Percentiles rank a stretch among this genome's conserved stretches.
Conservation (phyloP, 2,113 vertebrate genomes). For the Lepus timidus region DNA sequence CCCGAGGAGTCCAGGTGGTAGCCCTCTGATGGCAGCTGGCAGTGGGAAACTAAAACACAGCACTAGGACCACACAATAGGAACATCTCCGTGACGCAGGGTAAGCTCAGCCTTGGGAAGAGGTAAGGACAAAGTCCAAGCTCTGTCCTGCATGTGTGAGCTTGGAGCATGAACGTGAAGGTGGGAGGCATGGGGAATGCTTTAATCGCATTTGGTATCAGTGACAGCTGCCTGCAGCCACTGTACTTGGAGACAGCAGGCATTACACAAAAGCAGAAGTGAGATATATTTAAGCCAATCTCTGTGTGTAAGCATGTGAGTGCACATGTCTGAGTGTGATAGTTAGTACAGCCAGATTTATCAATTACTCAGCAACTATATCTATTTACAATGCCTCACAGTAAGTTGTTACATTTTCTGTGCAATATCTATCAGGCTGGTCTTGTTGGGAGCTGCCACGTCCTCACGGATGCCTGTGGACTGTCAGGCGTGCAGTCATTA, state of each 20-base stretch:
- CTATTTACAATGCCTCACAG: not conserved
- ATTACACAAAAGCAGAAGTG: not conserved
- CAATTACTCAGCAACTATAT: not conserved
- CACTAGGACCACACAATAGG: not conserved
- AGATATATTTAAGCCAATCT: not conserved
- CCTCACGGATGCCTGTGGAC: not conserved
- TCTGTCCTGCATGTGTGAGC: not conserved
- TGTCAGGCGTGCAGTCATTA: not conserved
- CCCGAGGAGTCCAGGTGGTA: rapidly evolving
- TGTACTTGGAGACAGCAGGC: not conserved
- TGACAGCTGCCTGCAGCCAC: not conserved
- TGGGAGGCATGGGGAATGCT: not conserved
- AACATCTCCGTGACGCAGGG: not conserved
- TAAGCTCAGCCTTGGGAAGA: not conserved
- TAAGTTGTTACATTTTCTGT: not conserved
- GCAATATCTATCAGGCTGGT: not conserved
- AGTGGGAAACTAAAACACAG: not conserved
- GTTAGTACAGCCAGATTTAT: not conserved
- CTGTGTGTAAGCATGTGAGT: not conserved
- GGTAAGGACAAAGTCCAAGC: not conserved
- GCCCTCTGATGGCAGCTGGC: not conserved
- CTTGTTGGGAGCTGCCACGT: not conserved
- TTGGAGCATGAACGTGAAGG: not conserved
- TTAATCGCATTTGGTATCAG: not conserved
- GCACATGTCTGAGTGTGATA: not conserved